phyloP scores from a whole-genome alignment of 2,797 vertebrate species.

The Paedocypris micromegethes region DNA sequence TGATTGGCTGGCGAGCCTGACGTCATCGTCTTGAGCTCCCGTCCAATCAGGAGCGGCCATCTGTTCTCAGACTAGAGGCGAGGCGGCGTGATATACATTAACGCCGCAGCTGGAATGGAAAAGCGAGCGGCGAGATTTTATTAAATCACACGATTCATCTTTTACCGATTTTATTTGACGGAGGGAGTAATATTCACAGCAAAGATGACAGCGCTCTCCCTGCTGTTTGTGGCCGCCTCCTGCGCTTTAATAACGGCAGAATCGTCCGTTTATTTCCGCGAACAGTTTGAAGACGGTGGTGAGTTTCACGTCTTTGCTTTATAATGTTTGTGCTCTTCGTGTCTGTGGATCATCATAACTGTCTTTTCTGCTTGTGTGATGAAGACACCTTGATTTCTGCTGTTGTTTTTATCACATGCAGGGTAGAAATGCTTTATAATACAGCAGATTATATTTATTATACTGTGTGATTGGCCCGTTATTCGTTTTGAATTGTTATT shows the following conservation, averaged over 20 bases:
- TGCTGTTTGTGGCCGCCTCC: constrained; percentile 63
- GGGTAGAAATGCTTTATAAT: too few species aligned
- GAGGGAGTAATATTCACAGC: constrained; percentile 3
- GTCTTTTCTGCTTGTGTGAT: background rate
- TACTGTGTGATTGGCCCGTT: too few species aligned
- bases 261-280: constrained; percentile 70
- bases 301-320: constrained; percentile 45
- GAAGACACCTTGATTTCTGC: background rate
- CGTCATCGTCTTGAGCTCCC: constrained; percentile 37
- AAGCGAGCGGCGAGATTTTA: too few species aligned
- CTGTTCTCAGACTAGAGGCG: constrained; percentile 74
- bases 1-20: constrained; percentile 51
- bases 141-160: background rate
- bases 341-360: background rate
- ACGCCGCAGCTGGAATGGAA: too few species aligned
- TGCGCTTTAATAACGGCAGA: constrained; percentile 64
- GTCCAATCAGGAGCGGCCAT: constrained; percentile 74
- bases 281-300: constrained; percentile 82
- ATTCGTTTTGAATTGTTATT: too few species aligned
- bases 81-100: constrained; percentile 12
- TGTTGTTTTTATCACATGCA: background rate
- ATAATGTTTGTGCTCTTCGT: background rate
- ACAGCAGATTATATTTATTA: too few species aligned
- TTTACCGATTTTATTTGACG: background rate
- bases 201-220: constrained; percentile 61